These are phyloP conservation scores for Napeogenes inachia DNA, from an alignment of 2,888 invertebrate genomes.

Conservation along the genomic window DNA sequence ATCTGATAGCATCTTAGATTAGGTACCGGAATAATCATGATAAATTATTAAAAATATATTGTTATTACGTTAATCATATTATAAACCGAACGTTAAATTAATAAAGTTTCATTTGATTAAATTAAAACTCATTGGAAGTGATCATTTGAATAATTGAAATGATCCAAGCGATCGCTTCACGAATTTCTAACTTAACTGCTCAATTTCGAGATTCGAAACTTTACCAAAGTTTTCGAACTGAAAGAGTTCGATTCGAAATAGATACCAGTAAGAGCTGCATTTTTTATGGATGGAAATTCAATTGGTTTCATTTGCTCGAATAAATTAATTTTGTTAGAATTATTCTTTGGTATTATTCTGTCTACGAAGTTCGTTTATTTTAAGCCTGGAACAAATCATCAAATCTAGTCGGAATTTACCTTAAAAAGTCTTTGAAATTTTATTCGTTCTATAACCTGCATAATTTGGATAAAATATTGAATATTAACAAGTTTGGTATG, in stretches of 20 bases:
- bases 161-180: conserved; percentile 28
- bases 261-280: conserved; percentile 12
- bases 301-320: conserved; percentile 20
- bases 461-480: neutral
- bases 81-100: neutral
- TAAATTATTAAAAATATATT: too few relatives aligned
- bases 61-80: neutral
- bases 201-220: conserved; percentile 23
- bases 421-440: too few relatives aligned
- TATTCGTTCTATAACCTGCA: neutral
- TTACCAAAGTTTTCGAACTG: conserved; percentile 18
- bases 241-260: conserved; percentile 15
- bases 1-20: too few relatives aligned
- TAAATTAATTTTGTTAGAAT: conserved; percentile 20
- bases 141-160: conserved; percentile 34
- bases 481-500: conserved; percentile 8
- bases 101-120: conserved; percentile 1
- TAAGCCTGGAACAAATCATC: too few relatives aligned
- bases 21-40: too few relatives aligned
- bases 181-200: conserved; percentile 30
- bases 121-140: conserved; percentile 17
- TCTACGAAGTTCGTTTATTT: neutral
- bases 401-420: too few relatives aligned
- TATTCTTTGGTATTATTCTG: neutral
- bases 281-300: conserved; percentile 18